Evolutionary conservation across 2,797 vertebrate genomes (phyloP).

Genomic region (Epinephelus awoara): DNA sequence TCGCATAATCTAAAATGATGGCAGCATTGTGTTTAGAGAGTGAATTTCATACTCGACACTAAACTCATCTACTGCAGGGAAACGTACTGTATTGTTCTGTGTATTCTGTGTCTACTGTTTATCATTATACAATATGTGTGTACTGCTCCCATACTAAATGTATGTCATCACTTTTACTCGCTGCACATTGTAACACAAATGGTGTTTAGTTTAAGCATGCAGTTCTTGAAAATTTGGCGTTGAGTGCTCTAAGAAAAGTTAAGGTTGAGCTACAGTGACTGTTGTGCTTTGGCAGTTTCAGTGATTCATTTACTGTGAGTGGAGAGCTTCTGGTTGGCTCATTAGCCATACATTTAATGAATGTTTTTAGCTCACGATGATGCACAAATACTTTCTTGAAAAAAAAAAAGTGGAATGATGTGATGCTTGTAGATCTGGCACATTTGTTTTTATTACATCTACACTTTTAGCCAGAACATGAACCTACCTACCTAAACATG

Average conservation of each 20-base stretch:
- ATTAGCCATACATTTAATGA: conserved; percentile 43
- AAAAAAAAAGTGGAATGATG: neutral
- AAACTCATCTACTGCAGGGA: neutral
- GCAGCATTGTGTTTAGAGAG: neutral
- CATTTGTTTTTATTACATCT: no score
- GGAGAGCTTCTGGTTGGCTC: conserved; percentile 25
- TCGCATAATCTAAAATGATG: neutral
- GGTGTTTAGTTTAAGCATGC: neutral
- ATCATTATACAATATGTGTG: neutral
- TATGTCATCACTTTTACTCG: neutral
- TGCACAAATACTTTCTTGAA: conserved; percentile 17
- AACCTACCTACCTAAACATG: neutral
- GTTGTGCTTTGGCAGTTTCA: conserved; percentile 23
- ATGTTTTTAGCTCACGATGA: conserved; percentile 17
- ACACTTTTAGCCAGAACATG: no score
- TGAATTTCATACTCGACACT: neutral
- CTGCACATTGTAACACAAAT: neutral
- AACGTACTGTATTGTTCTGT: no score
- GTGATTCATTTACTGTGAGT: conserved; percentile 42
- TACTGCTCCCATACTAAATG: neutral
- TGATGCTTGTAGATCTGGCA: conserved; percentile 3
- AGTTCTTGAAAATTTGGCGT: neutral
- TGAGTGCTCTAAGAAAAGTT: neutral
- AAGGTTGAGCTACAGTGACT: conserved; percentile 14
- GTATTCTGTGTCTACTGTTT: no score